A percentile compares a stretch with the other conserved stretches of the same genome.
Evolutionary conservation across 2,888 invertebrate species (phyloP).

Genomic region (Neoscelio sp.): DNA sequence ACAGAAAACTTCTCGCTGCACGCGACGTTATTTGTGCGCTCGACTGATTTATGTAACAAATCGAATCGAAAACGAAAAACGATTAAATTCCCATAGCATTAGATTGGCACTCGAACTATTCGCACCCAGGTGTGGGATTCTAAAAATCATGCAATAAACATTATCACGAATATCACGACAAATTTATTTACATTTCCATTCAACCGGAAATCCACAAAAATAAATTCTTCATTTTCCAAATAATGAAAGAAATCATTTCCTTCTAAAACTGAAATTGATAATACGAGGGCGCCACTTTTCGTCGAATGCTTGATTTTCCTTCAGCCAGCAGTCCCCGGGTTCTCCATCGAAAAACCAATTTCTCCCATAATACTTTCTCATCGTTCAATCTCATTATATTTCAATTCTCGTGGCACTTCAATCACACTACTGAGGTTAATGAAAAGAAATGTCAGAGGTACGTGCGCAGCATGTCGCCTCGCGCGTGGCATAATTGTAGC

Average conservation of each 20-base stretch:
- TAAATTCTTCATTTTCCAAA: conserved; percentile 11
- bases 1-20: conserved; percentile 10
- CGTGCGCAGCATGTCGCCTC: conserved; percentile 60
- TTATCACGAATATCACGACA: conserved; percentile 25
- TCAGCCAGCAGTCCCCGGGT: too few relatives aligned
- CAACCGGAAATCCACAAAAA: conserved; percentile 31
- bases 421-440: conserved; percentile 55
- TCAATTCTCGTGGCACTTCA: conserved; percentile 64
- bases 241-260: conserved; percentile 13
- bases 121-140: conserved; percentile 31
- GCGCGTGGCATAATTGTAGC: conserved; percentile 68
- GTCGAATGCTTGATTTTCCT: not conserved
- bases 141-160: conserved; percentile 35
- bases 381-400: conserved; percentile 60
- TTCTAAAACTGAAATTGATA: conserved; percentile 23
- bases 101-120: conserved; percentile 38
- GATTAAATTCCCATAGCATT: conserved; percentile 57
- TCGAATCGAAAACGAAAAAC: conserved; percentile 54
- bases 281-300: conserved; percentile 23
- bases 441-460: conserved; percentile 67
- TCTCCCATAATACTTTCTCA: conserved; percentile 35
- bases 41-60: conserved; percentile 61
- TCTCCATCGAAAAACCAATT: conserved; percentile 54
- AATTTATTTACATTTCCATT: conserved; percentile 40
- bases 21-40: conserved; percentile 48